phyloP scores from a whole-genome alignment of 2,888 invertebrate genomes.

The Leptogaster cylindrica region DNA sequence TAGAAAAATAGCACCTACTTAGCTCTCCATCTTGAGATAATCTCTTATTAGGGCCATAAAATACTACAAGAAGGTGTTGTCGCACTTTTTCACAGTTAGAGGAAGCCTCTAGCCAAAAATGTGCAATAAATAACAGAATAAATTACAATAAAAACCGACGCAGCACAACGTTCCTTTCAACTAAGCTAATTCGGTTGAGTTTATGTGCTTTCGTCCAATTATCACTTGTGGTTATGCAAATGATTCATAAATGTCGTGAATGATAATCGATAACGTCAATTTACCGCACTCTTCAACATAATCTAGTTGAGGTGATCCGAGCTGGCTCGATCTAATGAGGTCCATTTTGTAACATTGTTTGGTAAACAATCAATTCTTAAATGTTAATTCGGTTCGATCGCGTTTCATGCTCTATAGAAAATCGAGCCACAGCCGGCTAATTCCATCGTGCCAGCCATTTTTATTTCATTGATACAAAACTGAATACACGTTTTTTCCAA shows the following conservation, averaged over 20 bases:
- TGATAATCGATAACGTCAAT: conserved; percentile 2
- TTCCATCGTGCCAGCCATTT: background rate
- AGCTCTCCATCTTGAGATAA: no score
- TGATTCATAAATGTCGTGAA: conserved; percentile 19
- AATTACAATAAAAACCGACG: conserved; percentile 8
- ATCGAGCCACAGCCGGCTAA: background rate
- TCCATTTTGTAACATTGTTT: conserved; percentile 29
- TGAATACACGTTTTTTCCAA: background rate
- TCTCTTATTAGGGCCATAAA: no score
- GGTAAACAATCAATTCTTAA: conserved; percentile 23
- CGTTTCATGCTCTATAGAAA: background rate
- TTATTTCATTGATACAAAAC: background rate
- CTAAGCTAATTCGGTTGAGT: conserved; percentile 16
- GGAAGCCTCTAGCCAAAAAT: conserved; percentile 4
- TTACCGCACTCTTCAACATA: background rate
- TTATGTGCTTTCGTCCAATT: conserved; percentile 22
- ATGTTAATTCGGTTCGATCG: background rate
- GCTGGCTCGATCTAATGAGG: conserved; percentile 12
- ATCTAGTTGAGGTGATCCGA: background rate
- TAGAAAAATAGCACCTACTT: no score
- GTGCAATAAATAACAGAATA: conserved; percentile 4
- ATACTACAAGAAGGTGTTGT: no score
- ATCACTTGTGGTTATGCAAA: conserved; percentile 27
- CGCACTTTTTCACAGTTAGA: background rate
- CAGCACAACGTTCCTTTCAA: conserved; percentile 13